Percentiles rank a stretch among this genome's conserved stretches.
phyloP scores from a whole-genome alignment of 1,140 invertebrate species.

The Drosophila pallidifrons region DNA sequence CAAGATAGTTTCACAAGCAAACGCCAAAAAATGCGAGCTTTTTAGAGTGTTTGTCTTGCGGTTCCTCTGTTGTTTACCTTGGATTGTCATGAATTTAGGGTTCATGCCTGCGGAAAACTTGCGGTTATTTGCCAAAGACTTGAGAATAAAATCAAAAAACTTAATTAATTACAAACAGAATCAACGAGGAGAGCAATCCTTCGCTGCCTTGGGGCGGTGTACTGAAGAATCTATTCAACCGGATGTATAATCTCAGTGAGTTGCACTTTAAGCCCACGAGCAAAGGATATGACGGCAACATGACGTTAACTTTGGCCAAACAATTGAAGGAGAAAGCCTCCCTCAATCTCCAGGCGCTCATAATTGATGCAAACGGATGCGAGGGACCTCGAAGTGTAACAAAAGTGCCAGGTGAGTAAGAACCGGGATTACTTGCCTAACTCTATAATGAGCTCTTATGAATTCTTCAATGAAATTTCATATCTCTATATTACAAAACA shows the following conservation, averaged over 20 bases:
- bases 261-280: slow-evolving; percentile 52
- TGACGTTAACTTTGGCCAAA: slow-evolving; percentile 48
- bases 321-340: slow-evolving; percentile 72
- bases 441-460: background rate
- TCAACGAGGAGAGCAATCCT: slow-evolving; percentile 77
- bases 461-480: background rate
- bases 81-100: background rate
- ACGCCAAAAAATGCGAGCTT: too few relatives aligned
- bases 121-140: background rate
- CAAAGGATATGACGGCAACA: slow-evolving; percentile 57
- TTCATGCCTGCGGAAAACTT: background rate
- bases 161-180: slow-evolving; percentile 39
- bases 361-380: slow-evolving; percentile 63
- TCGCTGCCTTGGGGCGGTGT: slow-evolving; percentile 76
- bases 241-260: slow-evolving; percentile 58
- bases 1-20: too few relatives aligned
- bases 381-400: slow-evolving; percentile 59
- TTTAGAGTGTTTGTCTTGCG: too few relatives aligned
- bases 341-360: slow-evolving; percentile 68
- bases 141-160: background rate
- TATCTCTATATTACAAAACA: background rate
- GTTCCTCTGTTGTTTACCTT: too few relatives aligned
- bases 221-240: slow-evolving; percentile 60
- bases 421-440: background rate
- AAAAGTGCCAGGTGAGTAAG: slow-evolving; percentile 60